phyloP scores from a whole-genome alignment of 2,888 invertebrate species.

The Pecten maximus region DNA sequence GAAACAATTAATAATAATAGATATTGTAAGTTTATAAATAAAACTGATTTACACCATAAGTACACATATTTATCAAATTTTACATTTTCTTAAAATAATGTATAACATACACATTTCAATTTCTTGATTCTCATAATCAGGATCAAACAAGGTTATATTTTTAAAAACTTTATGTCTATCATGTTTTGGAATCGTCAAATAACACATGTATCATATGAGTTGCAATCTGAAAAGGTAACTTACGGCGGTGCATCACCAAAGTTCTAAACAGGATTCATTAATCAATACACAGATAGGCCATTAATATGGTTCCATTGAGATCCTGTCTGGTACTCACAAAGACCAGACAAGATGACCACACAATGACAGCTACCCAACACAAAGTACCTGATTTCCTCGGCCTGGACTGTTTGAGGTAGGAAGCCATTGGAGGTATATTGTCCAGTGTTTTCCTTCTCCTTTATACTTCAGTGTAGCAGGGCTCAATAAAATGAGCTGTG shows the following conservation, averaged over 20 bases:
- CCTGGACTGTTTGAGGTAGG: neutral
- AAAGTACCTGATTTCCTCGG: constrained; percentile 9
- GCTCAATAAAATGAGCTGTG: neutral
- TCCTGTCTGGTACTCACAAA: neutral
- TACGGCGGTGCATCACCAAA: neutral
- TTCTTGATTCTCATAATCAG: no score
- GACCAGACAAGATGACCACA: neutral
- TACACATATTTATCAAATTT: no score
- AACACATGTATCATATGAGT: neutral
- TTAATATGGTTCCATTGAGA: neutral
- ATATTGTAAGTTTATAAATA: no score
- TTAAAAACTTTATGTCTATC: no score
- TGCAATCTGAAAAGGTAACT: neutral
- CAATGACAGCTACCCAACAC: neutral
- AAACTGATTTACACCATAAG: no score
- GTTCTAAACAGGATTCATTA: neutral
- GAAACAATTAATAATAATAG: no score
- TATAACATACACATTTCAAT: no score
- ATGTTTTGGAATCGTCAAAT: no score
- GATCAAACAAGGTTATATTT: no score
- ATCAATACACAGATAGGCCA: neutral
- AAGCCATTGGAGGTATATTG: neutral
- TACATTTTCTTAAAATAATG: no score
- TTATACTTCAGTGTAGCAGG: neutral
- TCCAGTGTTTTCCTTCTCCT: neutral